Percentiles rank a stretch among this genome's conserved stretches.
These are phyloP conservation scores for Desoria tigrina DNA, from an alignment of 2,888 invertebrate genomes.

Conservation along the genomic window DNA sequence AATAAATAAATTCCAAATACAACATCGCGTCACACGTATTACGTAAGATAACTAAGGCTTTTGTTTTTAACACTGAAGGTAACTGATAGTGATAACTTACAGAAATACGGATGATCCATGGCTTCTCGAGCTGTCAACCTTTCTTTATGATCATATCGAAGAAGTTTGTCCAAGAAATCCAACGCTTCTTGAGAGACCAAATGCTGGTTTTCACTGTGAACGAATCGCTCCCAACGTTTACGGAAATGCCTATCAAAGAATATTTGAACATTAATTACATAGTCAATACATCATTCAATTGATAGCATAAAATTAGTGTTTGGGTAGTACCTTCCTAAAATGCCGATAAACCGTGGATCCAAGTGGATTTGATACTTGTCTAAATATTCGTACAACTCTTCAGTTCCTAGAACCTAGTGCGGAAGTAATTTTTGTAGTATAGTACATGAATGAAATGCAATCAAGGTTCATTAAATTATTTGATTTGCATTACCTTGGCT, in stretches of 20 bases:
- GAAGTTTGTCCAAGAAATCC: conserved; percentile 96
- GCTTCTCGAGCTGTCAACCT: conserved; percentile 97
- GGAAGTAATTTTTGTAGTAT: not conserved
- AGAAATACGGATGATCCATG: conserved; percentile 99
- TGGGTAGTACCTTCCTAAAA: conserved; percentile 93
- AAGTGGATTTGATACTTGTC: conserved; percentile 99
- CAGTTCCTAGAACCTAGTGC: conserved; percentile 81
- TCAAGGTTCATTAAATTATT: too few relatives aligned
- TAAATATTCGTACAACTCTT: conserved; percentile 98
- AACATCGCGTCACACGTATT: not conserved
- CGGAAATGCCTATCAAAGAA: conserved; percentile 79
- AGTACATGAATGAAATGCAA: too few relatives aligned
- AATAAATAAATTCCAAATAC: not conserved
- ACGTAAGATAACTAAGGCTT: too few relatives aligned
- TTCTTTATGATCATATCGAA: conserved; percentile 98
- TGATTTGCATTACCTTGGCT: conserved; percentile 70
- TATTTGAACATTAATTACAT: too few relatives aligned
- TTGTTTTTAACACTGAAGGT: too few relatives aligned
- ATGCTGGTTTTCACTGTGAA: conserved; percentile 98
- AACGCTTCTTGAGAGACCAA: conserved; percentile 96
- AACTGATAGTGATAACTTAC: too few relatives aligned
- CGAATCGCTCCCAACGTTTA: conserved; percentile 99
- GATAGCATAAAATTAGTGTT: too few relatives aligned
- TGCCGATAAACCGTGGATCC: conserved; percentile 99
- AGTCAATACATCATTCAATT: too few relatives aligned